Evolutionary conservation across 2,797 vertebrate species (phyloP).

Genomic region (Cottoperca gobio): DNA sequence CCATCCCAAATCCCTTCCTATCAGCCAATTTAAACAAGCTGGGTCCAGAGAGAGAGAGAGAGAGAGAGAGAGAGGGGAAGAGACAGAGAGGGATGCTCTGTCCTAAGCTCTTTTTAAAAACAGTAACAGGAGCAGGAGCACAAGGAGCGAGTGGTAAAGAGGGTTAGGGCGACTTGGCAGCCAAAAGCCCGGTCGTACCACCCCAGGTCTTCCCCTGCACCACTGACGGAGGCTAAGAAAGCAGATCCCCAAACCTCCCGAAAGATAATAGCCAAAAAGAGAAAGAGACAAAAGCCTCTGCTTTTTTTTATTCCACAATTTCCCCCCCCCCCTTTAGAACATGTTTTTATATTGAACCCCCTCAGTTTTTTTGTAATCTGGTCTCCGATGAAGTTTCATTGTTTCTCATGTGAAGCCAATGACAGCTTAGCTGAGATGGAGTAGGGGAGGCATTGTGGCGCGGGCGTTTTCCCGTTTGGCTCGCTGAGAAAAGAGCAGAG

Average conservation of each 20-base stretch:
- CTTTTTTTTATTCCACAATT: conserved; percentile 58
- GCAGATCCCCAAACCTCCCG: conserved; percentile 82
- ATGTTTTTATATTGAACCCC: conserved; percentile 57
- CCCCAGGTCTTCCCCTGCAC: conserved; percentile 77
- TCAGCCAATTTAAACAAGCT: conserved; percentile 88
- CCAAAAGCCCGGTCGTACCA: conserved; percentile 80
- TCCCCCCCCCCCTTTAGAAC: conserved; percentile 55
- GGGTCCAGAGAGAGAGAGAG: conserved; percentile 78
- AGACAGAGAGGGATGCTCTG: conserved; percentile 72
- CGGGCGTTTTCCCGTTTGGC: conserved; percentile 81
- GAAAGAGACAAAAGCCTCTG: conserved; percentile 68
- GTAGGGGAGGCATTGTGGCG: conserved; percentile 81
- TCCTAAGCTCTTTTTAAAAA: conserved; percentile 88
- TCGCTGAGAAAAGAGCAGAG: conserved; percentile 79
- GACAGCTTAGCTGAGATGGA: conserved; percentile 87
- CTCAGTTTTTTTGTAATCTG: conserved; percentile 82
- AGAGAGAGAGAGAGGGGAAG: conserved; percentile 15
- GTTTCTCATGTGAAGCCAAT: conserved; percentile 89
- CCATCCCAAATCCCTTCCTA: conserved; percentile 86
- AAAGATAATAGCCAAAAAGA: conserved; percentile 85
- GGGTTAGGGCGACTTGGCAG: conserved; percentile 87
- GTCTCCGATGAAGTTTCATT: conserved; percentile 91
- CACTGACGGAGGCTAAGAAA: conserved; percentile 79
- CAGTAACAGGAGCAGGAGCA: conserved; percentile 71
- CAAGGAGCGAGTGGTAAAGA: conserved; percentile 74